Conservation (phyloP, 1,140 invertebrate species). For the Temnothorax curvispinosus region DNA sequence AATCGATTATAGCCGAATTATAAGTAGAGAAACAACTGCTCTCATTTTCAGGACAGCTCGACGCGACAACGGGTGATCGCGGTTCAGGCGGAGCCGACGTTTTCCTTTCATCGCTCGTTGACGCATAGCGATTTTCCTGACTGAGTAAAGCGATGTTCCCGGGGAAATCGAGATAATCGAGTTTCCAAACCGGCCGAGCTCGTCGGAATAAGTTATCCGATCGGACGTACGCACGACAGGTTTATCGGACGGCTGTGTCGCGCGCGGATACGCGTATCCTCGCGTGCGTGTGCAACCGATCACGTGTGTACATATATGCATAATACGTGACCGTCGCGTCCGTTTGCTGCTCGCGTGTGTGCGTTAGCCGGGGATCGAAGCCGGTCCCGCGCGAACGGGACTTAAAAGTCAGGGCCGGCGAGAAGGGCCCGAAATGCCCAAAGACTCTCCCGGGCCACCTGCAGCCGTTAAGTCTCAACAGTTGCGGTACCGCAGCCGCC, state of each 20-base stretch:
- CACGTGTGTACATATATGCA: neutral
- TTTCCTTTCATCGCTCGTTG: neutral
- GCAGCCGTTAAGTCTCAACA: conserved; percentile 81
- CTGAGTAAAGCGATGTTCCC: neutral
- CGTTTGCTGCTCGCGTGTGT: conserved; percentile 38
- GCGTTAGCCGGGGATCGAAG: conserved; percentile 21
- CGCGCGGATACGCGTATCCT: neutral
- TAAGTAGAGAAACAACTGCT: neutral
- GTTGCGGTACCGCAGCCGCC: conserved; percentile 79
- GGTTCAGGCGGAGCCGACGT: neutral
- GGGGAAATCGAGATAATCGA: conserved; percentile 16
- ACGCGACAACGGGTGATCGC: neutral
- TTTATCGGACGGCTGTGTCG: conserved; percentile 52
- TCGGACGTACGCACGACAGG: conserved; percentile 42
- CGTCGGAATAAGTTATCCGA: conserved; percentile 59
- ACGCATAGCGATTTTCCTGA: neutral
- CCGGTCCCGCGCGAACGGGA: conserved; percentile 64
- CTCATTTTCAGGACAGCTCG: neutral
- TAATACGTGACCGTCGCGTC: neutral
- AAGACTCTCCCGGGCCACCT: conserved; percentile 71
- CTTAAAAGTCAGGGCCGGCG: conserved; percentile 52
- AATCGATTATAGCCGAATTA: neutral
- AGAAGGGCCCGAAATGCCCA: conserved; percentile 59
- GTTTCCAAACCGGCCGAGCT: neutral
- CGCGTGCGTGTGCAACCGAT: neutral